These are phyloP conservation scores for Masticophis lateralis DNA, from an alignment of 2,797 vertebrate genomes.

Conservation along the genomic window DNA sequence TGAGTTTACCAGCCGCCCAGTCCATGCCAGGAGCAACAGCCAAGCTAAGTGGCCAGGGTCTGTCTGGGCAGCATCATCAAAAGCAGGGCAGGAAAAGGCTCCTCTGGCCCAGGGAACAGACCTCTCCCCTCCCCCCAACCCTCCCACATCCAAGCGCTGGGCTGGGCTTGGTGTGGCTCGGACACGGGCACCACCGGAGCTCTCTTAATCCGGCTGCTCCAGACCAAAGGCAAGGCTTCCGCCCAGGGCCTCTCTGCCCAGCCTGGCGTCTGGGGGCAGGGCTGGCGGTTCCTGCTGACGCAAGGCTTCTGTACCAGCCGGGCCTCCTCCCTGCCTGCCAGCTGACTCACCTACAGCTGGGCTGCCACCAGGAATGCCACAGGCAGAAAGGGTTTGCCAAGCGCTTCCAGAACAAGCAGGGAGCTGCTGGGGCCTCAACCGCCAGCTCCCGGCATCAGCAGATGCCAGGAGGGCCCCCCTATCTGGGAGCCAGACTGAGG, in stretches of 20 bases:
- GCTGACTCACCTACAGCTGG: constrained; percentile 12
- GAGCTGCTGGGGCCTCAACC: background rate
- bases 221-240: background rate
- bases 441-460: background rate
- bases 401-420: background rate
- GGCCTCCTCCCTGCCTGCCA: background rate
- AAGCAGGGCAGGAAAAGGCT: background rate
- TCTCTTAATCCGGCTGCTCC: background rate
- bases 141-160: background rate
- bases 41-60: background rate
- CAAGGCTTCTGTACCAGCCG: background rate
- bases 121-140: background rate
- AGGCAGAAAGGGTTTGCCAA: background rate
- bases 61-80: background rate
- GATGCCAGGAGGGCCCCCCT: background rate
- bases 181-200: background rate
- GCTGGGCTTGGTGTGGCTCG: background rate
- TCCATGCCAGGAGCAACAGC: background rate
- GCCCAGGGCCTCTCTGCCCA: background rate
- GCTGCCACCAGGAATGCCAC: background rate
- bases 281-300: background rate
- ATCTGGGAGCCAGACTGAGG: background rate
- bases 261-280: background rate
- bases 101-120: background rate
- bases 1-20: background rate